Conservation (phyloP, 2,888 invertebrate genomes). For the Phaonia tiefii region DNA sequence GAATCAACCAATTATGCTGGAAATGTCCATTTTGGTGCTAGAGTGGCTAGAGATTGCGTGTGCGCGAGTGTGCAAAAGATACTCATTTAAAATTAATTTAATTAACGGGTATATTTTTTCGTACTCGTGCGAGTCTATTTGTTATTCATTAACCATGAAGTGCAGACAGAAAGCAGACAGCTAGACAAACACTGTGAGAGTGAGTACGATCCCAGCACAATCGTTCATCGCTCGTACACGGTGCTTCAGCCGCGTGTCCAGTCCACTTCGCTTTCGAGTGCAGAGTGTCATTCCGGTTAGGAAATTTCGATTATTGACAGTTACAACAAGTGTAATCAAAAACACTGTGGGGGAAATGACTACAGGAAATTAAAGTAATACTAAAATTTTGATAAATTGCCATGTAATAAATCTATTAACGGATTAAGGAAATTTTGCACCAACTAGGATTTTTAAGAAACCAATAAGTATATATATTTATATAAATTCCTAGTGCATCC, state of each 20-base stretch:
- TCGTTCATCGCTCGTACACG: not conserved
- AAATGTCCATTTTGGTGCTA: conserved; percentile 43
- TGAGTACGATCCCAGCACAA: not conserved
- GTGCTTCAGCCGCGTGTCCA: not conserved
- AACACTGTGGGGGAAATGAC: no score
- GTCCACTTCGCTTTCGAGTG: not conserved
- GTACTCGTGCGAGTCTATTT: conserved; percentile 61
- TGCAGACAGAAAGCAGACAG: conserved; percentile 63
- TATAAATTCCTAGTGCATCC: no score
- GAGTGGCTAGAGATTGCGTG: conserved; percentile 24
- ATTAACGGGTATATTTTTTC: conserved; percentile 64
- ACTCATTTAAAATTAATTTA: conserved; percentile 68
- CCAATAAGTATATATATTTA: no score
- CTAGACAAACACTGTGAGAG: conserved; percentile 53
- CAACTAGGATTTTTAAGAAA: no score
- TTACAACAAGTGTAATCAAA: not conserved
- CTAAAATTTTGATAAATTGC: no score
- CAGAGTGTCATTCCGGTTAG: conserved; percentile 5
- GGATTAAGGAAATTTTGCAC: no score
- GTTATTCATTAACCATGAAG: conserved; percentile 65
- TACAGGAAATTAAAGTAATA: no score
- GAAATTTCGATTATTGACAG: conserved; percentile 18
- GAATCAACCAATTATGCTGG: conserved; percentile 33
- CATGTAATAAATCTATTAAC: no score
- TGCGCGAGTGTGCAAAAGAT: conserved; percentile 57